phyloP scores from a whole-genome alignment of 1,140 invertebrate species.

The Caenorhabditis brenneri region DNA sequence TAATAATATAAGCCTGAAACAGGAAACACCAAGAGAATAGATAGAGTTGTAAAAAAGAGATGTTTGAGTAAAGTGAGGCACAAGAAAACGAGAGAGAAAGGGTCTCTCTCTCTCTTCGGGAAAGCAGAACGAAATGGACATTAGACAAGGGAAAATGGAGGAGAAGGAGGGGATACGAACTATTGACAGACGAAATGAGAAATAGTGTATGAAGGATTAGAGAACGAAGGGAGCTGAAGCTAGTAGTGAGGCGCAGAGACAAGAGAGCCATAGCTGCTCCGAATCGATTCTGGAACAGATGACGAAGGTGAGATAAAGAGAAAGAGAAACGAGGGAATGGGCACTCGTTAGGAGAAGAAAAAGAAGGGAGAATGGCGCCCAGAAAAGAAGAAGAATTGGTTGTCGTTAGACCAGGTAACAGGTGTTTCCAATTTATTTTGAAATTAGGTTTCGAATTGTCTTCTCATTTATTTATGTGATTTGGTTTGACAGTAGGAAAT shows the following conservation, averaged over 20 bases:
- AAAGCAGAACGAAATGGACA: background rate
- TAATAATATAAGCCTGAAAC: too few relatives aligned
- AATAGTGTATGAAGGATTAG: background rate
- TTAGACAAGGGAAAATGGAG: conserved; percentile 37
- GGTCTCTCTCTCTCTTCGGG: background rate
- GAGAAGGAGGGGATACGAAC: background rate
- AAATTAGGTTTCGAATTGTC: background rate
- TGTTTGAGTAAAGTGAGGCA: background rate
- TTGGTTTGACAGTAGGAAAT: too few relatives aligned
- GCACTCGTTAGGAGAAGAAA: background rate
- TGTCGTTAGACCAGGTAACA: background rate
- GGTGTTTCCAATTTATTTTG: background rate
- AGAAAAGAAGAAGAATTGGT: background rate
- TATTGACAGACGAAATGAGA: conserved; percentile 1
- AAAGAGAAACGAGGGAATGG: background rate
- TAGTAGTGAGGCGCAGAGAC: background rate
- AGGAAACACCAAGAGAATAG: background rate
- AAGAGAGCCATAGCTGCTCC: background rate
- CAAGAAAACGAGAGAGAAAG: background rate
- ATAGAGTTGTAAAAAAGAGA: background rate
- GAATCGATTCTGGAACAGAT: conserved; percentile 33
- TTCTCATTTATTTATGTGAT: background rate
- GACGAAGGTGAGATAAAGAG: conserved; percentile 26
- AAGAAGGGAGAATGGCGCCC: background rate
- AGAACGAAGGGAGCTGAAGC: background rate